Evolutionary conservation across 1,140 invertebrate species (phyloP).

Genomic region (Drosophila chauvacae): DNA sequence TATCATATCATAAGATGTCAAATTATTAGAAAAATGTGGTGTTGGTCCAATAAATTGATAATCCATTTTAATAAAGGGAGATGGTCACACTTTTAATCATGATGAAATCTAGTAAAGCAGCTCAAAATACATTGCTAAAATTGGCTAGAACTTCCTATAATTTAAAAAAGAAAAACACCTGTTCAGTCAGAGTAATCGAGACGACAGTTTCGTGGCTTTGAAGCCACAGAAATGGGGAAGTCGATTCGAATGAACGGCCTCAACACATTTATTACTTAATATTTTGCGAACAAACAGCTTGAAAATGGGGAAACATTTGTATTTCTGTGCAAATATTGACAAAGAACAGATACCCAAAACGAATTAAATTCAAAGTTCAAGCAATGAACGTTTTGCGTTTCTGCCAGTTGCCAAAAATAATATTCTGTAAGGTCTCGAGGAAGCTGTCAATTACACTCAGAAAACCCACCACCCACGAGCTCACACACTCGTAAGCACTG

Average conservation of each 20-base stretch:
- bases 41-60: too few species aligned
- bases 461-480: slow-evolving; percentile 22
- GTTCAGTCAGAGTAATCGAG: slow-evolving; percentile 16
- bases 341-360: slow-evolving; percentile 41
- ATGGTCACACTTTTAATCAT: too few species aligned
- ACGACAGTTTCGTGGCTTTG: slow-evolving; percentile 8
- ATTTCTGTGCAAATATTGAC: slow-evolving; percentile 39
- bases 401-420: slow-evolving; percentile 48
- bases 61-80: too few species aligned
- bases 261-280: slow-evolving; percentile 55
- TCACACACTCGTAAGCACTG: slow-evolving; percentile 14
- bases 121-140: background rate
- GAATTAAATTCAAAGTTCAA: slow-evolving; percentile 34
- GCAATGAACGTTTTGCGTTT: slow-evolving; percentile 34
- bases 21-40: too few species aligned
- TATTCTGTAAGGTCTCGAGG: slow-evolving; percentile 46
- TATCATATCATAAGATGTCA: too few species aligned
- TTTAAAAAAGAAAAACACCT: slow-evolving; percentile 46
- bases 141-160: background rate
- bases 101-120: background rate
- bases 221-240: slow-evolving; percentile 12
- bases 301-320: slow-evolving; percentile 32
- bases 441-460: slow-evolving; percentile 45
- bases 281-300: slow-evolving; percentile 48
- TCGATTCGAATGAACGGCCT: slow-evolving; percentile 12